A percentile compares a stretch with the other conserved stretches of the same genome.
Evolutionary conservation across 2,113 vertebrate genomes (phyloP).

Genomic region (Hydrolagus affinis): DNA sequence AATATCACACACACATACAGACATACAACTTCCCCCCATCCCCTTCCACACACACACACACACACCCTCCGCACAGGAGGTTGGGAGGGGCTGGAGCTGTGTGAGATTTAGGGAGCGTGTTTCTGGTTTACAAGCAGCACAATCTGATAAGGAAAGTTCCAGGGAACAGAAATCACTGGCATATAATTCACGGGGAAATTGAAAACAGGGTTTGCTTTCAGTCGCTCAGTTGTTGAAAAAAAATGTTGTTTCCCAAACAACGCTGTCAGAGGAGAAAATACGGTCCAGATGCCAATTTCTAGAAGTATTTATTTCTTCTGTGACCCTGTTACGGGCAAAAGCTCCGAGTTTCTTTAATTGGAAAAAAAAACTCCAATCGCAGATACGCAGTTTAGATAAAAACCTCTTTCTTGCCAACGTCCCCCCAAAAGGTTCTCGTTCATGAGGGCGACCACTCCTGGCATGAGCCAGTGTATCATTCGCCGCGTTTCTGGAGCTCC

Average conservation of each 20-base stretch:
- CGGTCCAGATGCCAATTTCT: background rate
- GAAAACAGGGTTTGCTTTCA: background rate
- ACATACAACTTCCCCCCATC: too few relatives aligned
- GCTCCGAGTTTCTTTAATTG: background rate
- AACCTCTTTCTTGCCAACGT: too few relatives aligned
- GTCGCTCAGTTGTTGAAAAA: too few relatives aligned
- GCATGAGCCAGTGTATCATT: too few relatives aligned
- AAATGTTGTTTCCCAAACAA: background rate
- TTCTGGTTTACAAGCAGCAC: slow-evolving; percentile 42
- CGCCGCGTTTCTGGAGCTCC: too few relatives aligned
- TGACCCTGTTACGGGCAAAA: background rate
- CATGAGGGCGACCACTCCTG: too few relatives aligned
- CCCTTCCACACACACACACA: too few relatives aligned
- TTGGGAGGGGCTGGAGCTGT: slow-evolving; percentile 37
- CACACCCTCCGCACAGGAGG: too few relatives aligned
- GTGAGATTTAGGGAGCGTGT: slow-evolving; percentile 46
- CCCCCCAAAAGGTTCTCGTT: too few relatives aligned
- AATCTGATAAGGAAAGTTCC: background rate
- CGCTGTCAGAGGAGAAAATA: background rate
- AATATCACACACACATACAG: too few relatives aligned
- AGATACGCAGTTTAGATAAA: background rate
- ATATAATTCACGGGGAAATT: background rate
- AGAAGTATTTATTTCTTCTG: background rate
- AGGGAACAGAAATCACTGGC: background rate
- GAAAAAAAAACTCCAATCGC: background rate